Conservation (phyloP, 2,888 invertebrate genomes). For the Apodemia mormo region DNA sequence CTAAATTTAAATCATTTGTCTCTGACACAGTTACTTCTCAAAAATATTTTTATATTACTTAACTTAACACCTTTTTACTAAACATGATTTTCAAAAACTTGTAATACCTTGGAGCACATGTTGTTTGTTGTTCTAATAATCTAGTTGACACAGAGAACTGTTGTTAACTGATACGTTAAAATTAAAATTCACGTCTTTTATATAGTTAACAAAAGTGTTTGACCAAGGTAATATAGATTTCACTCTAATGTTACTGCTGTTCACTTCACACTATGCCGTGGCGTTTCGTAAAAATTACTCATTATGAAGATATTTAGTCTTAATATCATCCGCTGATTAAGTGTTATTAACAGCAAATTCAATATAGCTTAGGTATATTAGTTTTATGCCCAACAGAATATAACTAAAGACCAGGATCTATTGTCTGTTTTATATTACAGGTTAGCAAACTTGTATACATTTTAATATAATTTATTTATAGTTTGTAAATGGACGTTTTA, state of each 20-base stretch:
- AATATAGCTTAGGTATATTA: not conserved
- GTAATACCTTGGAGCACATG: constrained; percentile 68
- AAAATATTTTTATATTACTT: no score
- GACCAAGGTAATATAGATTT: constrained; percentile 73
- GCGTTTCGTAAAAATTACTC: constrained; percentile 39
- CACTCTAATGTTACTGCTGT: constrained; percentile 59
- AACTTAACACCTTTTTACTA: no score
- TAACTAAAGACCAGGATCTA: no score
- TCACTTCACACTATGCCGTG: constrained; percentile 39
- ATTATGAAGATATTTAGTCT: constrained; percentile 6
- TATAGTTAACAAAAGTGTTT: constrained; percentile 59
- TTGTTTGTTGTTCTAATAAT: constrained; percentile 41
- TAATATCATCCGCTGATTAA: constrained; percentile 3
- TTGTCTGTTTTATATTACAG: no score
- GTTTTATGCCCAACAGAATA: not conserved
- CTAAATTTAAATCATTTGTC: no score
- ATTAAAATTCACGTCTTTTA: constrained; percentile 63
- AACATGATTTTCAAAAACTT: not conserved
- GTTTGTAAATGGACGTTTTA: no score
- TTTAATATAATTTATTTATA: no score
- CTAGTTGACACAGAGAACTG: constrained; percentile 47
- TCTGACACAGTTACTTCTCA: no score
- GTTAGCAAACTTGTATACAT: no score
- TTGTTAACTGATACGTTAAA: constrained; percentile 61
- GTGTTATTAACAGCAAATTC: not conserved